Conservation (phyloP, 2,113 vertebrate species). For the Oreochromis aureus region DNA sequence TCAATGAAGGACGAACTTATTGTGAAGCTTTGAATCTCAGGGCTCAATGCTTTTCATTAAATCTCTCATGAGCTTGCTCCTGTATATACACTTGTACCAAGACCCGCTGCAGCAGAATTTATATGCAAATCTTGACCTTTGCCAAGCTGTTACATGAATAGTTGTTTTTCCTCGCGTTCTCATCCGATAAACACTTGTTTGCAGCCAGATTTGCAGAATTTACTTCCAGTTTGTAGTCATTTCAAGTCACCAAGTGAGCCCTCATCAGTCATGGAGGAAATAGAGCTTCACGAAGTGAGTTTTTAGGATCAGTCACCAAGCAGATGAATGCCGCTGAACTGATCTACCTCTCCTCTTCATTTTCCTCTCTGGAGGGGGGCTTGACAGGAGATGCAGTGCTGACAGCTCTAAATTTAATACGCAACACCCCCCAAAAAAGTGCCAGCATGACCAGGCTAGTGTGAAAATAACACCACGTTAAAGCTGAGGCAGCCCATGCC, state of each 20-base stretch:
- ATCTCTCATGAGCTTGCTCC: background rate
- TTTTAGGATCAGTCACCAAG: background rate
- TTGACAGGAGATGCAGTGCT: background rate
- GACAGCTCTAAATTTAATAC: slow-evolving; percentile 56
- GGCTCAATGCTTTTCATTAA: background rate
- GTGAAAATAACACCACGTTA: slow-evolving; percentile 56
- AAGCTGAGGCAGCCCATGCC: slow-evolving; percentile 22
- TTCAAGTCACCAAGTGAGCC: background rate
- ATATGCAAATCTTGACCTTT: slow-evolving; percentile 46
- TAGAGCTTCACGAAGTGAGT: background rate
- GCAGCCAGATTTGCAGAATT: background rate
- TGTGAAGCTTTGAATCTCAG: background rate
- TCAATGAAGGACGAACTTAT: background rate
- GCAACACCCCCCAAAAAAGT: background rate
- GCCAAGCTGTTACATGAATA: background rate
- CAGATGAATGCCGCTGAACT: background rate
- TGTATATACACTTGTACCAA: background rate
- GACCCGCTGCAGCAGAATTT: background rate
- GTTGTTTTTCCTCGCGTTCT: background rate
- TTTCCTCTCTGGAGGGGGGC: background rate
- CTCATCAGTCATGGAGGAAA: background rate
- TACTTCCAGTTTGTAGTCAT: background rate
- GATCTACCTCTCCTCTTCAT: background rate
- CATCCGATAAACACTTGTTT: background rate
- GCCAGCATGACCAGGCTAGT: slow-evolving; percentile 53